Percentiles rank a stretch among this genome's conserved stretches.
These are phyloP conservation scores for Rutpela maculata DNA, from an alignment of 2,888 invertebrate species.

Conservation along the genomic window DNA sequence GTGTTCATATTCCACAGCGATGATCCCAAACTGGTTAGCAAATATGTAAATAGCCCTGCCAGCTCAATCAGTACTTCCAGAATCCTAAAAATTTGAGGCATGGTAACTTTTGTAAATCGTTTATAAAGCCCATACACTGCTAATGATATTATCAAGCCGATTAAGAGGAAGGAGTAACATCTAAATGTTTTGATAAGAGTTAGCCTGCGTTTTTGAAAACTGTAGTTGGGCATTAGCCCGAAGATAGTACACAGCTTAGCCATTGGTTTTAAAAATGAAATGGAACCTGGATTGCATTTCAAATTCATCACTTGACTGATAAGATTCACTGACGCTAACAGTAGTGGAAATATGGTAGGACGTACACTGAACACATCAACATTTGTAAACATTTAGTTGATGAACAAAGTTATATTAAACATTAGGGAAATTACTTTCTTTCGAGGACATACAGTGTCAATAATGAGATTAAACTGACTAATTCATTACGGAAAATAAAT, in stretches of 20 bases:
- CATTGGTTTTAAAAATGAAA: not conserved
- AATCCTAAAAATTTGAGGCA: not conserved
- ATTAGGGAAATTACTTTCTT: too few species aligned
- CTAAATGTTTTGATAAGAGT: not conserved
- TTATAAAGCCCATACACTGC: not conserved
- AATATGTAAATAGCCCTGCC: not conserved
- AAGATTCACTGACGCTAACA: not conserved
- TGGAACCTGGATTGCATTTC: not conserved
- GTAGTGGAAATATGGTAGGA: too few species aligned
- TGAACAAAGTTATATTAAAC: too few species aligned
- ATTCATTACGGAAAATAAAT: too few species aligned
- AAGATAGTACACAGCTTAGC: not conserved
- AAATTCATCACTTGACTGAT: not conserved
- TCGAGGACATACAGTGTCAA: too few species aligned
- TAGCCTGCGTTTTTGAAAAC: not conserved
- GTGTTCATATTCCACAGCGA: not conserved
- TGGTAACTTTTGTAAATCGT: not conserved
- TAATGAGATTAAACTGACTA: too few species aligned
- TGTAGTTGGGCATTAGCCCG: conserved; percentile 1
- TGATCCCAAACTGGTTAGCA: not conserved
- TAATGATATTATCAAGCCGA: not conserved
- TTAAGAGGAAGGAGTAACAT: not conserved
- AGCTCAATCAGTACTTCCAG: not conserved
- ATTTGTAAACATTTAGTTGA: too few species aligned
- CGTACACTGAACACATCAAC: too few species aligned